A percentile compares a stretch with the other conserved stretches of the same genome.
Conservation (phyloP, 2,888 invertebrate species). For the Amphipyra berbera region DNA sequence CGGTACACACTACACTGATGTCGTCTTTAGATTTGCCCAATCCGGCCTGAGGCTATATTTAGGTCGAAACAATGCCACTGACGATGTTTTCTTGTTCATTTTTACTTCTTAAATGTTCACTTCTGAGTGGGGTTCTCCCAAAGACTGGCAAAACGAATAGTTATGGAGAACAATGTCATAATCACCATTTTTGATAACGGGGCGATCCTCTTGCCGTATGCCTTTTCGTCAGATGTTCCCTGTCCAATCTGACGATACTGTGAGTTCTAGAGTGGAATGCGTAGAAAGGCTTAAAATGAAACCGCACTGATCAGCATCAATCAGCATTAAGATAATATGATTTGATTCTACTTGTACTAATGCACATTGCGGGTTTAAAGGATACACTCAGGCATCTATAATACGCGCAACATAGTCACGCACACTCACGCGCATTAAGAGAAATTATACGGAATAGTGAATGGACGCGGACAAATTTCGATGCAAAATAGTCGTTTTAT, state of each 20-base stretch:
- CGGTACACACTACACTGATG: no score
- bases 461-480: conserved; percentile 46
- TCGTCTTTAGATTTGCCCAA: no score
- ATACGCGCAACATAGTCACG: neutral
- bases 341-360: conserved; percentile 45
- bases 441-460: conserved; percentile 43
- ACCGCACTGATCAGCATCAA: conserved; percentile 49
- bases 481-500: conserved; percentile 38
- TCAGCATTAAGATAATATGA: conserved; percentile 48
- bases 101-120: no score
- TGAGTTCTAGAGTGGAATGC: conserved; percentile 32
- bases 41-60: no score
- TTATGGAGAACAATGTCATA: no score
- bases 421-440: neutral
- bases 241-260: conserved; percentile 36
- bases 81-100: no score
- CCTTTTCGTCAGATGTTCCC: conserved; percentile 27
- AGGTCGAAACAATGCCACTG: no score
- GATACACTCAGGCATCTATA: conserved; percentile 22
- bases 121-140: no score
- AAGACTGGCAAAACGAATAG: no score
- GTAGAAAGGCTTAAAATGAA: conserved; percentile 38
- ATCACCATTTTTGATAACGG: no score
- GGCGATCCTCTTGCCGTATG: neutral
- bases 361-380: conserved; percentile 40